Evolutionary conservation across 2,113 vertebrate species (phyloP).

Genomic region (Marmota monax): DNA sequence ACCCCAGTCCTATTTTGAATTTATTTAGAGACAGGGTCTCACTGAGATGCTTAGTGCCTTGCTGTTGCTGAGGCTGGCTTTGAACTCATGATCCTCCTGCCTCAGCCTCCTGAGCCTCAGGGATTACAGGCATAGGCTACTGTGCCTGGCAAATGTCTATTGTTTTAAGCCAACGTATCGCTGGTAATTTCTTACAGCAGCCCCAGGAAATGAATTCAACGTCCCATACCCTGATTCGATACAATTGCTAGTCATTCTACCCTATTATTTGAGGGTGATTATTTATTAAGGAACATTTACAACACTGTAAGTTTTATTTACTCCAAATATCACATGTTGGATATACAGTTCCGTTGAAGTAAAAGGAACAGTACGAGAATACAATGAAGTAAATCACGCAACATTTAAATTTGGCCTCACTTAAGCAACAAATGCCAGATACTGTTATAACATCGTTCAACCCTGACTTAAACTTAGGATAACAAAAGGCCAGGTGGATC

Average conservation of each 20-base stretch:
- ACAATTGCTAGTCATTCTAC: neutral
- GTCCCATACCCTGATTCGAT: neutral
- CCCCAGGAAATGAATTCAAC: neutral
- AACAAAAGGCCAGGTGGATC: slow-evolving; percentile 84
- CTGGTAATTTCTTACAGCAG: neutral
- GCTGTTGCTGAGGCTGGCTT: too few species aligned
- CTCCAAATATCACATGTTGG: slow-evolving; percentile 86
- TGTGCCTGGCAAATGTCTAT: neutral
- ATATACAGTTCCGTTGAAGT: slow-evolving; percentile 81
- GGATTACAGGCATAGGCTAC: too few species aligned
- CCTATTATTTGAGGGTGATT: neutral
- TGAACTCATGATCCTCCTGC: too few species aligned
- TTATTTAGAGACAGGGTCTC: too few species aligned
- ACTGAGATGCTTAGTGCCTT: too few species aligned
- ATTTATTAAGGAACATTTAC: slow-evolving; percentile 52
- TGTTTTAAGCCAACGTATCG: neutral
- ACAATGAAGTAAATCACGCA: slow-evolving; percentile 83
- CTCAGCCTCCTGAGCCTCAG: too few species aligned
- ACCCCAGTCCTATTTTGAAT: too few species aligned
- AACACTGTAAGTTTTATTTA: slow-evolving; percentile 83
- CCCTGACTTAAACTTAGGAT: slow-evolving; percentile 81
- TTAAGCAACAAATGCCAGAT: slow-evolving; percentile 85
- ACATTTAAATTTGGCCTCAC: slow-evolving; percentile 82
- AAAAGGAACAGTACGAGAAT: slow-evolving; percentile 84
- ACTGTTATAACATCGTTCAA: slow-evolving; percentile 84